These are phyloP conservation scores for Netelia fuscicornis DNA, from an alignment of 2,888 invertebrate species.

Conservation along the genomic window DNA sequence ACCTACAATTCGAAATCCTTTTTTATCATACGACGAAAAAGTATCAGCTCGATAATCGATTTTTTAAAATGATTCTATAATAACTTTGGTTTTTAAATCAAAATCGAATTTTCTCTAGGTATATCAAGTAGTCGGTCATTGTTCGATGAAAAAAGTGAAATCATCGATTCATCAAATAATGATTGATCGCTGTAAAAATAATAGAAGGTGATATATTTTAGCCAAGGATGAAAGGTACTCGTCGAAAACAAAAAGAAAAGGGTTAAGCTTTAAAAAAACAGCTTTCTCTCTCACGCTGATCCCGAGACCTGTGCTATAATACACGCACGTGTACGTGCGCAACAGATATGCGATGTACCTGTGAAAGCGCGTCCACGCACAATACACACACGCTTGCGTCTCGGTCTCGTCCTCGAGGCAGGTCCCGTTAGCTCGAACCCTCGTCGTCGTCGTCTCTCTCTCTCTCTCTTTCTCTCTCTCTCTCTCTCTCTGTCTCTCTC, in stretches of 20 bases:
- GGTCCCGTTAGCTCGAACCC: conserved; percentile 82
- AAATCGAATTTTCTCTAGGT: no score
- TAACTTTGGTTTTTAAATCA: no score
- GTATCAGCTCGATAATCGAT: no score
- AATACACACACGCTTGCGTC: conserved; percentile 65
- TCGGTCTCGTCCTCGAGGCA: conserved; percentile 72
- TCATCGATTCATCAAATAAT: background rate
- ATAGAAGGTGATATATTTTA: background rate
- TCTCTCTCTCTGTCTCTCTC: conserved; percentile 70
- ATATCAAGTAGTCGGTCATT: no score
- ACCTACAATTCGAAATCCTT: no score
- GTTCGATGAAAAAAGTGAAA: no score
- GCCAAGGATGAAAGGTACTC: background rate
- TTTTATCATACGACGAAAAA: no score
- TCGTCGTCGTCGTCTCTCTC: conserved; percentile 74
- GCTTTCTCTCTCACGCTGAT: conserved; percentile 43
- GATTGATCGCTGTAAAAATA: background rate
- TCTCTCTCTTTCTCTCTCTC: conserved; percentile 66
- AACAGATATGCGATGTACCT: conserved; percentile 45
- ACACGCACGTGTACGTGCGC: background rate
- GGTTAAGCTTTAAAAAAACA: conserved; percentile 23
- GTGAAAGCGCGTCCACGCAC: conserved; percentile 65
- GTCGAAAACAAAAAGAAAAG: conserved; percentile 4
- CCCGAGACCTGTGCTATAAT: background rate
- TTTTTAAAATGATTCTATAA: no score